Percentiles rank a stretch among this genome's conserved stretches.
phyloP scores from a whole-genome alignment of 2,888 invertebrate genomes.

The Oligia fasciuncula region DNA sequence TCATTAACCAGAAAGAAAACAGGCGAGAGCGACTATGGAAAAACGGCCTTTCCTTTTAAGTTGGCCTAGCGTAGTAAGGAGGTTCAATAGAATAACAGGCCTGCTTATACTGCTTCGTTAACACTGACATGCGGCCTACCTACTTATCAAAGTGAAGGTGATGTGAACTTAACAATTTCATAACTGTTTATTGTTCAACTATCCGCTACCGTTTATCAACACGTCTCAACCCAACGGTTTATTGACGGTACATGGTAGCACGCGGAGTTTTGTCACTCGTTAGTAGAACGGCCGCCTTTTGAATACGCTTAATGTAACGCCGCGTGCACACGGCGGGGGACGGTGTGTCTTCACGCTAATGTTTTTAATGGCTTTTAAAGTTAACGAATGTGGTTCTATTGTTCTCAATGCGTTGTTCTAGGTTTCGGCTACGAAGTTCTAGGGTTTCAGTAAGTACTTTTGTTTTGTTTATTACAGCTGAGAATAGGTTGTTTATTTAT shows the following conservation, averaged over 20 bases:
- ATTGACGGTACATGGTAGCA: constrained; percentile 69
- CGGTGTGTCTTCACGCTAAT: constrained; percentile 39
- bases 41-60: no score
- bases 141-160: not conserved
- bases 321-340: constrained; percentile 16
- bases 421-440: not conserved
- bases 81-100: not conserved
- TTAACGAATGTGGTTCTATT: constrained; percentile 34
- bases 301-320: constrained; percentile 63
- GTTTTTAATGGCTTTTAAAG: constrained; percentile 38
- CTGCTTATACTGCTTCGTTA: not conserved
- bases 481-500: not conserved
- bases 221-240: constrained; percentile 46
- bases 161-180: not conserved
- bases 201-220: constrained; percentile 26
- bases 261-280: constrained; percentile 71
- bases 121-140: not conserved
- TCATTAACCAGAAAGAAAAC: no score
- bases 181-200: not conserved
- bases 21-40: no score
- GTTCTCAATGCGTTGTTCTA: constrained; percentile 36
- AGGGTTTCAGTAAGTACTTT: not conserved
- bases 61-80: not conserved
- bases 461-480: constrained; percentile 42
- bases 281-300: constrained; percentile 61